Base-by-base conservation (phyloP, 2,797 vertebrate species). In the Acridotheres tristis region DNA sequence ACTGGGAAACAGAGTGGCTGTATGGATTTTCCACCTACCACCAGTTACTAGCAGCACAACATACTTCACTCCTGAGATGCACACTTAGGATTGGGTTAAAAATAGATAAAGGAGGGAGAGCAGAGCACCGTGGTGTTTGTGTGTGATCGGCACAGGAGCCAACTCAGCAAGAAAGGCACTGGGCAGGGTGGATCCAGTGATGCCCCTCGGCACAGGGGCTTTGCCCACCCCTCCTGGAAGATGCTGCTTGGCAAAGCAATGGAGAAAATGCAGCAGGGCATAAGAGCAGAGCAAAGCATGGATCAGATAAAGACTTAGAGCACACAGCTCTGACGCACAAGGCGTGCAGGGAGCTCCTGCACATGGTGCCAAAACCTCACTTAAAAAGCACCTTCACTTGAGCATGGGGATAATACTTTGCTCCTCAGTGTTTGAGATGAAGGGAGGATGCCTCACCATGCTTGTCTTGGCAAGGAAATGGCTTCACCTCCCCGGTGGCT, bases 121-220 rank as follows among this genome's bases (percentile, higher is more conserved):
- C 40, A 80, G 90, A 77, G 16, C 47, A n/a, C 2, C 2, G 76
- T 6, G 25, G 30, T 76, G n/a, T 34, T 68, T 26, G 43, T 45
- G 77, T 84, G 34, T 13, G 43, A 36, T 10, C 10, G 34, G 48
- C 30, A 29, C 10, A 4, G 25, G 42, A 48, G 29, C 55, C 11
- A 15, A 40, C 22, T 53, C 5, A 0, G 82, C 55, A 72, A 75
- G 55, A 68, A 74, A 73, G 51, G 47, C 82, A 40, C 42, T 42
- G 5, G 3, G 30, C 17, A 75, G 36, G 63, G 32, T 78, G 0
- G 0, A 27, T 27, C 13, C 8, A 12, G 20, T 43, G 50, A 72
- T 7, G 15, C 16, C 30, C 34, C 34, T 62, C 0, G 0, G 57
- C n/a, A 43, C n/a, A 53, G 30, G 43, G 42, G 21, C 45, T 77